Evolutionary conservation across 2,797 vertebrate genomes (phyloP).

Genomic region (Philypnodon macrostomus): DNA sequence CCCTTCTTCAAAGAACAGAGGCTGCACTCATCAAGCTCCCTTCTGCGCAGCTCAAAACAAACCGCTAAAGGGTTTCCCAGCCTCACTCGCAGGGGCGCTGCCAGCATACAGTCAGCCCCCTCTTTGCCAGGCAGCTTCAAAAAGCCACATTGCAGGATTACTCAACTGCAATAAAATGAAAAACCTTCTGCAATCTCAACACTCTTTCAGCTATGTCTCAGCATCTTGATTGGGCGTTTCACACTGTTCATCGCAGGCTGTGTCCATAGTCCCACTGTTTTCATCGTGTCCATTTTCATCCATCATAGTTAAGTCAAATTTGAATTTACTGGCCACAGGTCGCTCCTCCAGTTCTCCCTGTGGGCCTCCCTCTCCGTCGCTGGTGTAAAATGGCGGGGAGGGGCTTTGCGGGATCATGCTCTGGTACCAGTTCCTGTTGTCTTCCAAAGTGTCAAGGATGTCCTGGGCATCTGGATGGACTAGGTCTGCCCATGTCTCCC

Average conservation of each 20-base stretch:
- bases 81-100: conserved; percentile 69
- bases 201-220: conserved; percentile 81
- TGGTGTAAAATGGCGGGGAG: conserved; percentile 89
- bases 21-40: conserved; percentile 41
- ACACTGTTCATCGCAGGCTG: conserved; percentile 47
- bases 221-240: conserved; percentile 71
- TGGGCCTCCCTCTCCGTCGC: conserved; percentile 77
- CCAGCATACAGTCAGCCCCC: conserved; percentile 54
- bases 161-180: conserved; percentile 69
- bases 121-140: conserved; percentile 48
- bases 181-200: conserved; percentile 46
- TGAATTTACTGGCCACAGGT: conserved; percentile 86
- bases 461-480: conserved; percentile 98
- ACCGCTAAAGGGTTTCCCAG: conserved; percentile 78
- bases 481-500: conserved; percentile 98
- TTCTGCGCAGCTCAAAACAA: conserved; percentile 61
- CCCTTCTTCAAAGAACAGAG: conserved; percentile 37
- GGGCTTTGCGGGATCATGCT: conserved; percentile 98
- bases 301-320: conserved; percentile 90
- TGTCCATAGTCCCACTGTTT: conserved; percentile 75
- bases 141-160: conserved; percentile 76
- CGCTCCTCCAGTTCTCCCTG: conserved; percentile 75
- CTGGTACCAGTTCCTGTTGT: conserved; percentile 99
- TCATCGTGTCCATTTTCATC: conserved; percentile 65
- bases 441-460: conserved; percentile 94